Base-by-base conservation (phyloP, 2,797 vertebrate species). In the Tachyglossus aculeatus region DNA sequence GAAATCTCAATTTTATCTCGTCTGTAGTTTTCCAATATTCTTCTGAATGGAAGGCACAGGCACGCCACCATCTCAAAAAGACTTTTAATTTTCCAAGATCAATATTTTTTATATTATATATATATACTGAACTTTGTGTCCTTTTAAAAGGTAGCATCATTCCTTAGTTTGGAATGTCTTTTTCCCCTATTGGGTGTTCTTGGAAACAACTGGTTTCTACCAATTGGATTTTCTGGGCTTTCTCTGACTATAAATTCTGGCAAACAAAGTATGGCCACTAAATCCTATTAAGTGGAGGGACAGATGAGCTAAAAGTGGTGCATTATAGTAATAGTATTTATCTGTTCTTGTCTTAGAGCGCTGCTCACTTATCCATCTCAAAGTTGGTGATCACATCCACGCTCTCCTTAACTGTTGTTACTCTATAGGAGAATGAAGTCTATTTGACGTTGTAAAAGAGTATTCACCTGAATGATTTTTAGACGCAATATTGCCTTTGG, bases 251-350 rank as follows among this genome's bases (percentile, higher is more conserved):
- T 22, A 67, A 33, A 41, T 11, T 19, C 43, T 53, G 68, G 29
- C 21, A 37, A 64, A 12, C 47, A 55, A 65, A 74, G 59, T 29
- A 58, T n/a, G n/a, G n/a, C 10, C 16, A 56, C 10, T 16, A 48
- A 51, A 25, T 56, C 18, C 37, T 47, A 13, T 27, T 31, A 29
- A 24, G 9, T 9, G 5, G 13, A 11, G 33, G 29, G 2, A 6
- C 27, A n/a, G 21, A 1, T 3, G 24, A 1, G 27, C 19, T 54
- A 61, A 36, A 15, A 27, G 39, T 3, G 1, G 2, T 11, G 9
- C 2, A 0, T 19, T 18, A 36, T 6, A 2, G 22, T 1, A 1
- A 24, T 14, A 0, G 4, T 1, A 0, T 0, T 13, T n/a, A 25
- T 48, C 21, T 16, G 33, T 27, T n/a, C 44, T 58, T 38, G 41